Evolutionary conservation across 2,888 invertebrate species (phyloP).

Genomic region (Cactoblastis cactorum): DNA sequence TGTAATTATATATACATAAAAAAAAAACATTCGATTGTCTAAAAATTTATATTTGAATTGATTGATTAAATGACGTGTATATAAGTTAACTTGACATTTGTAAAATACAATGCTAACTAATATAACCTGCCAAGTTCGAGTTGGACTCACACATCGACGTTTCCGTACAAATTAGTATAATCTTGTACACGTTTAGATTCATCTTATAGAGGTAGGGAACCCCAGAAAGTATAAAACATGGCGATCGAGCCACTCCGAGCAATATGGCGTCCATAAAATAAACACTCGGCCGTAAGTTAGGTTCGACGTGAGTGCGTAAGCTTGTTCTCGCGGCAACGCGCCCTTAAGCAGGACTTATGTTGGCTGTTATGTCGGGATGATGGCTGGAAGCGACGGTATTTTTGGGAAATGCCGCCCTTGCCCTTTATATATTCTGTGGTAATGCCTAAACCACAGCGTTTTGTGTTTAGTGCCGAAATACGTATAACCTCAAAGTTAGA

Average conservation of each 20-base stretch:
- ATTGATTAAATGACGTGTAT: no score
- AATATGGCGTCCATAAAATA: background rate
- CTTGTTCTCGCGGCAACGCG: conserved; percentile 28
- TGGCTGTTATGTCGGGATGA: background rate
- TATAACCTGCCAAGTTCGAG: no score
- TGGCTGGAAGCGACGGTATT: background rate
- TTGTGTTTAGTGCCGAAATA: no score
- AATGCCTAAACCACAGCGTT: no score
- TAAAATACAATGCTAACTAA: no score
- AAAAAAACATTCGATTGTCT: no score
- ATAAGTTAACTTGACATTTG: no score
- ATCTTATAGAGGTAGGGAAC: background rate
- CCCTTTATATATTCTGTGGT: background rate
- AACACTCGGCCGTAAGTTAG: conserved; percentile 3
- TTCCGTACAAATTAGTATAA: no score
- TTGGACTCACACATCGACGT: no score
- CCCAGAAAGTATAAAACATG: background rate
- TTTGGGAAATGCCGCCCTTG: background rate
- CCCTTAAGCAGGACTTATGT: conserved; percentile 30
- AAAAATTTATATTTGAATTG: no score
- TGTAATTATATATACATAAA: no score
- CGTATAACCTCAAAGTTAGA: no score
- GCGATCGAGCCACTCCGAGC: background rate
- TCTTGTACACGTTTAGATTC: background rate
- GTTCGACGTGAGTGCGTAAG: conserved; percentile 28